Evolutionary conservation across 2,113 vertebrate species (phyloP).

Genomic region (Ceyx melanurus): DNA sequence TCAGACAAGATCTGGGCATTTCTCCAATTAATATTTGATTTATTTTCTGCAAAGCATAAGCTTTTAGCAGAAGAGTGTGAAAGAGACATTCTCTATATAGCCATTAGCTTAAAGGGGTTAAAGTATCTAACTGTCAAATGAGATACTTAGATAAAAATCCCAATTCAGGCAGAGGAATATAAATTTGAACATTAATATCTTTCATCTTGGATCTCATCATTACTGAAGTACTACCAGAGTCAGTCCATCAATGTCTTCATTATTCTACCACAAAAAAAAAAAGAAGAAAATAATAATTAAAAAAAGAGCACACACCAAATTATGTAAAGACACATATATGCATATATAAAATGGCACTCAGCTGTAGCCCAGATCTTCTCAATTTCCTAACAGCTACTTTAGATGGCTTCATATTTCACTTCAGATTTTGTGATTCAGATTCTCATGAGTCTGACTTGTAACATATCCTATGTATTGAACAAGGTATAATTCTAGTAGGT

Average conservation of each 20-base stretch:
- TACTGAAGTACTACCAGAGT: not conserved
- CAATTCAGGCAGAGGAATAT: not conserved
- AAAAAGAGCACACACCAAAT: not conserved
- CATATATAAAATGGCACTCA: not conserved
- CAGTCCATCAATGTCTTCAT: not conserved
- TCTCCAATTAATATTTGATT: slow-evolving; percentile 50
- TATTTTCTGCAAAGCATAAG: slow-evolving; percentile 34
- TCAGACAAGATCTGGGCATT: not conserved
- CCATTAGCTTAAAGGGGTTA: not conserved
- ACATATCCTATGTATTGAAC: not conserved
- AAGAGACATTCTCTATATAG: not conserved
- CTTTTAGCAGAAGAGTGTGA: slow-evolving; percentile 19
- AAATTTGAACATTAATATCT: not conserved
- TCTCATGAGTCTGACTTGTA: not conserved
- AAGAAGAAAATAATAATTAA: no score
- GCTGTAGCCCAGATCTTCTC: not conserved
- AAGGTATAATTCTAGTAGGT: not conserved
- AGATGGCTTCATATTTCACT: not conserved
- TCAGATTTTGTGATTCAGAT: not conserved
- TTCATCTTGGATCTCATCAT: not conserved
- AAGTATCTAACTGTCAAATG: not conserved
- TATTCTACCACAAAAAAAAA: not conserved
- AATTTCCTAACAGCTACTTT: not conserved
- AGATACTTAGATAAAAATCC: not conserved
- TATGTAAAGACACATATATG: not conserved